These are phyloP conservation scores for Doris montereyensis DNA, from an alignment of 2,888 invertebrate species.

Conservation along the genomic window DNA sequence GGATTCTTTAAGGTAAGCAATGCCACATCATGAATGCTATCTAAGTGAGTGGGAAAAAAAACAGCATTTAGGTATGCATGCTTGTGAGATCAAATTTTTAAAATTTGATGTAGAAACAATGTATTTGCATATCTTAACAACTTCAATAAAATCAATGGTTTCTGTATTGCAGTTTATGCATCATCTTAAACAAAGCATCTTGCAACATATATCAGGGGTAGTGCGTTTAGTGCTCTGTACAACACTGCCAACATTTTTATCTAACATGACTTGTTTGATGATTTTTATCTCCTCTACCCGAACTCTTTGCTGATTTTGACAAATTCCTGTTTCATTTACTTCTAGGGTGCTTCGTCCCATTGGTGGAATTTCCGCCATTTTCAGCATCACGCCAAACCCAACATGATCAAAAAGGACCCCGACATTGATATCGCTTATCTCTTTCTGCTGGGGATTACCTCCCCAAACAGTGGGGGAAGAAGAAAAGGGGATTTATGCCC, in stretches of 20 bases:
- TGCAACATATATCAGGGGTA: too few relatives aligned
- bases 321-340: not conserved
- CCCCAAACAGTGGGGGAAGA: constrained; percentile 60
- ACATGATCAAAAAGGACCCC: constrained; percentile 61
- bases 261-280: not conserved
- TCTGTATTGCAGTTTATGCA: too few relatives aligned
- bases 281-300: not conserved
- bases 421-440: constrained; percentile 56
- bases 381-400: constrained; percentile 67
- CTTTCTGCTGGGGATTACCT: constrained; percentile 62
- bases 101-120: too few relatives aligned
- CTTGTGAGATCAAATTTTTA: too few relatives aligned
- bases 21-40: too few relatives aligned
- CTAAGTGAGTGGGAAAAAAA: too few relatives aligned
- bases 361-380: constrained; percentile 69
- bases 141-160: too few relatives aligned
- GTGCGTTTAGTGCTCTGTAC: too few relatives aligned
- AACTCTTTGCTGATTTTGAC: too few relatives aligned
- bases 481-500: constrained; percentile 66
- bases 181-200: too few relatives aligned
- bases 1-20: constrained; percentile 60
- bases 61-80: too few relatives aligned
- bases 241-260: constrained; percentile 1
- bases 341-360: constrained; percentile 63
- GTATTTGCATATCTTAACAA: too few relatives aligned